These are phyloP conservation scores for Camponotus floridanus DNA, from an alignment of 1,140 invertebrate species.

Conservation along the genomic window DNA sequence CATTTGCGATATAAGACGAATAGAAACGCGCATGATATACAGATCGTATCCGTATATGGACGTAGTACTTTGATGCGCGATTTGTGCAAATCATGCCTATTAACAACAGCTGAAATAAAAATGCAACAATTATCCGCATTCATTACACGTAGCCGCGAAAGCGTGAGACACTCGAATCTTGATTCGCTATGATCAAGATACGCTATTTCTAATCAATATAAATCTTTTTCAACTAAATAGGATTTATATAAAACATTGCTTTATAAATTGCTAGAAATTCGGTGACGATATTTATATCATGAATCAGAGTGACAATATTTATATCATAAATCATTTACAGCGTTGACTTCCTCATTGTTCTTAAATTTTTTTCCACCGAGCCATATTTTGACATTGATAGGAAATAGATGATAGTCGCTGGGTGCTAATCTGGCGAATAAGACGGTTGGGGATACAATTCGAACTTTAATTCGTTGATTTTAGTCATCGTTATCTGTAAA, in stretches of 20 bases:
- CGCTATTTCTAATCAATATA: background rate
- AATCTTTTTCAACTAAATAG: background rate
- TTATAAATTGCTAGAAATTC: background rate
- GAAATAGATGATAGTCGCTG: too few relatives aligned
- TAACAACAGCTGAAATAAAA: slow-evolving; percentile 13
- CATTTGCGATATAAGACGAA: background rate
- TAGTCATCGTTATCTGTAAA: too few relatives aligned
- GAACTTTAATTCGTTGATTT: too few relatives aligned
- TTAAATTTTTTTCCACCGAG: too few relatives aligned
- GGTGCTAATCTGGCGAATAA: too few relatives aligned
- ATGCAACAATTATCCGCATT: background rate
- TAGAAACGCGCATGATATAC: background rate
- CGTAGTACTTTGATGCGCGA: background rate
- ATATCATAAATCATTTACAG: too few relatives aligned
- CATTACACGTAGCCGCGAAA: background rate
- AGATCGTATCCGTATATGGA: background rate
- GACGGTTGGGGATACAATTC: too few relatives aligned
- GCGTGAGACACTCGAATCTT: background rate
- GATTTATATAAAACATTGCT: background rate
- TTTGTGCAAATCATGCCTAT: slow-evolving; percentile 17
- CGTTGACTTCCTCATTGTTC: too few relatives aligned
- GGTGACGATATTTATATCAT: too few relatives aligned
- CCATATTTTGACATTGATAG: too few relatives aligned
- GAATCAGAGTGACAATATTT: too few relatives aligned
- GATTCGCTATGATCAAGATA: too few relatives aligned